A percentile compares a stretch with the other conserved stretches of the same genome.
Conservation (phyloP, 1,140 invertebrate genomes). For the Latrodectus geometricus region DNA sequence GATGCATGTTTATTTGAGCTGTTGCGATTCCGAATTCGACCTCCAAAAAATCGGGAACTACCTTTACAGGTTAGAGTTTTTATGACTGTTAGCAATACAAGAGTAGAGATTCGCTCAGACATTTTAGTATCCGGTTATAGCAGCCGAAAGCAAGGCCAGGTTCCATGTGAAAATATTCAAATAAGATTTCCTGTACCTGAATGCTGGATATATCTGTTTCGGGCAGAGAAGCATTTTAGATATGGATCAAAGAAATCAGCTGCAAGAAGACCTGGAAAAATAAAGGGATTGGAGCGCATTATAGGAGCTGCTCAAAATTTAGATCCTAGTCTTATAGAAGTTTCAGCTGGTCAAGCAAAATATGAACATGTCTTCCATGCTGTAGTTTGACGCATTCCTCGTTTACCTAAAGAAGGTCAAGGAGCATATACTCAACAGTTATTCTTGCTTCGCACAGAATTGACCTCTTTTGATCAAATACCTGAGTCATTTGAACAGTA, state of each 20-base stretch:
- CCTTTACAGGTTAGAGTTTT: slow-evolving; percentile 62
- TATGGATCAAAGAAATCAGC: slow-evolving; percentile 99
- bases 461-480: slow-evolving; percentile 97
- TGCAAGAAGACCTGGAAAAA: slow-evolving; percentile 80
- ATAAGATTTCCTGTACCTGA: slow-evolving; percentile 98
- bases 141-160: slow-evolving; percentile 88
- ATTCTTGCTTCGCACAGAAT: slow-evolving; percentile 89
- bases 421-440: slow-evolving; percentile 97
- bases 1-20: too few species aligned
- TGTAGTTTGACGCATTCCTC: slow-evolving; percentile 97
- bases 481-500: slow-evolving; percentile 90
- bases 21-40: too few species aligned
- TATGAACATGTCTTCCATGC: slow-evolving; percentile 98
- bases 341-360: slow-evolving; percentile 97
- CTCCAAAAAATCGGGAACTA: too few species aligned
- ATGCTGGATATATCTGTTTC: slow-evolving; percentile 98
- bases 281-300: slow-evolving; percentile 87
- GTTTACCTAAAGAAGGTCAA: slow-evolving; percentile 96
- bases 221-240: slow-evolving; percentile 97
- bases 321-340: slow-evolving; percentile 95
- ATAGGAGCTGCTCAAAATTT: slow-evolving; percentile 87
- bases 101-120: slow-evolving; percentile 92
- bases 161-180: slow-evolving; percentile 97
- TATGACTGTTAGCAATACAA: slow-evolving; percentile 62
- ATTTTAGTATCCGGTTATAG: slow-evolving; percentile 96